Conservation (phyloP, 30 jellyfish, hydroid and myxozoan species). For the Turritopsis rubra region DNA sequence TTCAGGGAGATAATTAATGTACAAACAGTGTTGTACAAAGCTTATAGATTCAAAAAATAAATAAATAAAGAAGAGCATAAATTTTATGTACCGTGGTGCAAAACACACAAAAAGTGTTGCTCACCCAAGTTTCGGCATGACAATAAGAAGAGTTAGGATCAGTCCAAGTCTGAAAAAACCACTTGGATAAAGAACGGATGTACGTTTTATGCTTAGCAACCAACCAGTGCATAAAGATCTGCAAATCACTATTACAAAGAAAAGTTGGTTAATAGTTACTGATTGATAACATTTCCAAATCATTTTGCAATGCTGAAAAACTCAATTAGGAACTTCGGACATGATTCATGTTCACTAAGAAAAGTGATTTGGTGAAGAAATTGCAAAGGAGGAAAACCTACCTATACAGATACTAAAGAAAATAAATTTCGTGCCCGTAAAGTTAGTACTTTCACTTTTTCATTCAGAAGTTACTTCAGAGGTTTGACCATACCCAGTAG, state of each 20-base stretch:
- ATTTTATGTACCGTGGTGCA: not conserved
- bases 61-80: not conserved
- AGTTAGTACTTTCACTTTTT: no score
- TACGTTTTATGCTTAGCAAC: slow-evolving; percentile 9
- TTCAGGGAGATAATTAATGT: not conserved
- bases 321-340: no score
- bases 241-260: slow-evolving; percentile 13
- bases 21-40: not conserved
- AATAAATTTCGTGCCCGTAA: no score
- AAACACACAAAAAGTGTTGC: not conserved
- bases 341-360: no score
- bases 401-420: no score
- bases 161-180: not conserved
- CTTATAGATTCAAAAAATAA: not conserved
- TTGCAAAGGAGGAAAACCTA: no score
- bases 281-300: no score
- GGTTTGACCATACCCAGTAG: no score
- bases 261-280: not conserved
- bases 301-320: no score
- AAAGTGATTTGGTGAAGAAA: no score
- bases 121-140: not conserved
- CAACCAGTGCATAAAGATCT: slow-evolving; percentile 21
- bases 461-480: no score
- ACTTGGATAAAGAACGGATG: slow-evolving; percentile 15
- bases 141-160: not conserved